Conservation (phyloP, 1,140 invertebrate genomes). For the Callitettix versicolor region DNA sequence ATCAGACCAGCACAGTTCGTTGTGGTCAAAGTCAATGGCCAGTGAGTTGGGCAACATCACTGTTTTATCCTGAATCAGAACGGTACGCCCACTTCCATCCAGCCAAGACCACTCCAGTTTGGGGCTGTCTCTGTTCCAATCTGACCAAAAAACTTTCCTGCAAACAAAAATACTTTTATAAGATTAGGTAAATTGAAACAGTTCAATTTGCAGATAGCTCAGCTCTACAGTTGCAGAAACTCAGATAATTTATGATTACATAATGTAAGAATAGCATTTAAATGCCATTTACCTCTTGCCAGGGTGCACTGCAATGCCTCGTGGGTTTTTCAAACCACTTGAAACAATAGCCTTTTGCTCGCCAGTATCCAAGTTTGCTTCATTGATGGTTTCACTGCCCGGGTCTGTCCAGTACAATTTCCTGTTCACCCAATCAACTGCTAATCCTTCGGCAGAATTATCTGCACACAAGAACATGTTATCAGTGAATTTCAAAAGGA, state of each 20-base stretch:
- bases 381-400: slow-evolving; percentile 76
- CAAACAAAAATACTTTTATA: slow-evolving; percentile 20
- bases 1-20: slow-evolving; percentile 90
- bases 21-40: slow-evolving; percentile 71
- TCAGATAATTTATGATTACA: no score
- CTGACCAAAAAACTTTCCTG: slow-evolving; percentile 93
- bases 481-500: no score
- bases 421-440: slow-evolving; percentile 82
- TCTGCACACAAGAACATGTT: no score
- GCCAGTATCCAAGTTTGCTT: slow-evolving; percentile 73
- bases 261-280: no score
- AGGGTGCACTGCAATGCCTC: slow-evolving; percentile 91
- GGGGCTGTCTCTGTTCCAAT: slow-evolving; percentile 85
- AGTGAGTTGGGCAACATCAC: slow-evolving; percentile 69
- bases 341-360: slow-evolving; percentile 65
- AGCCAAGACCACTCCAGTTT: slow-evolving; percentile 90
- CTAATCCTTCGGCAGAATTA: slow-evolving; percentile 82
- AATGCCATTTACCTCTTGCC: slow-evolving; percentile 77
- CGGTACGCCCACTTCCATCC: slow-evolving; percentile 75
- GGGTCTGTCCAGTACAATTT: slow-evolving; percentile 97
- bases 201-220: no score
- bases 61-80: slow-evolving; percentile 46
- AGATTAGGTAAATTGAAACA: not conserved
- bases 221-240: no score
- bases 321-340: slow-evolving; percentile 73